phyloP scores from a whole-genome alignment of 2,888 invertebrate genomes.

The Eremobia ochroleuca region DNA sequence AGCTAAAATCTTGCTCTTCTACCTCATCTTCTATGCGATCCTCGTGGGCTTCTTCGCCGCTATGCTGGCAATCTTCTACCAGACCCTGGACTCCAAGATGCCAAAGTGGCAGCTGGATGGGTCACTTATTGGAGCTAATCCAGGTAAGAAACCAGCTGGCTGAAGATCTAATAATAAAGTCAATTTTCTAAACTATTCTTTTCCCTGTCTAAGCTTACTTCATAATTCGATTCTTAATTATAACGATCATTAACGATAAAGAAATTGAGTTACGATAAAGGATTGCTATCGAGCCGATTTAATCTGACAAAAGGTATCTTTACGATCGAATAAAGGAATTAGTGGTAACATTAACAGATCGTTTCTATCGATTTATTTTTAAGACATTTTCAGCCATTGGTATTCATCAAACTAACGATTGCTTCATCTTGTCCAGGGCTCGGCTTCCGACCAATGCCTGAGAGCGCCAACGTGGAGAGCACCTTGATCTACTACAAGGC shows the following conservation, averaged over 20 bases:
- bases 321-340: background rate
- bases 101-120: slow-evolving; percentile 97
- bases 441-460: slow-evolving; percentile 99
- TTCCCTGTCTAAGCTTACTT: background rate
- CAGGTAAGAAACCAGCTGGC: slow-evolving; percentile 92
- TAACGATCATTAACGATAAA: background rate
- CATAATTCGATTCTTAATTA: background rate
- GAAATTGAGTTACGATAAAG: background rate
- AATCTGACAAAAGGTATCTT: background rate
- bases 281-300: background rate
- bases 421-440: slow-evolving; percentile 92
- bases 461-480: slow-evolving; percentile 96
- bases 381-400: background rate
- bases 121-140: slow-evolving; percentile 98
- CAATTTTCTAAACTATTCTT: no score
- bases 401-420: background rate
- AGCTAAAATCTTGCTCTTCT: slow-evolving; percentile 99
- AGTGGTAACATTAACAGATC: background rate
- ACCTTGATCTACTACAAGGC: slow-evolving; percentile 98
- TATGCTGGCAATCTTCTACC: slow-evolving; percentile 98
- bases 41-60: slow-evolving; percentile 98
- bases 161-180: no score
- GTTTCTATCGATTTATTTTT: background rate
- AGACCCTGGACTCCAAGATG: slow-evolving; percentile 95
- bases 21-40: slow-evolving; percentile 98